Evolutionary conservation across 2,888 invertebrate genomes (phyloP), one percentile per base, ranked within the genome.

Genomic region (Ceramica pisi): DNA sequence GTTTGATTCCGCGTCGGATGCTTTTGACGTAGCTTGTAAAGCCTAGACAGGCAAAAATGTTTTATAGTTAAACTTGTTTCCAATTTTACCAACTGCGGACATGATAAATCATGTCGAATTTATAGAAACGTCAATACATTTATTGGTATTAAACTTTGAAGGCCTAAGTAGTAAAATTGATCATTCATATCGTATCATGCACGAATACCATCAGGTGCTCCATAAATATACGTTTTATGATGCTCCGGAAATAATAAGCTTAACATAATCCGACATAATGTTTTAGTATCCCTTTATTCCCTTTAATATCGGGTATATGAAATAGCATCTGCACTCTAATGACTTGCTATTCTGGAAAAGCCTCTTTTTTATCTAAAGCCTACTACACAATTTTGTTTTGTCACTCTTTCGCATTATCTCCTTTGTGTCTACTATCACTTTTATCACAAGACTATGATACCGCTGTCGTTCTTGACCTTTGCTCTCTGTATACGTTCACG

Each of bases 361-460:
- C 10, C 60, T 21, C 6, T 55, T 65, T 78, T 80, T 73, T 80
- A 79, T 79, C 79, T 77, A 60, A 77, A 80, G 65, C 77, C 59
- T 61, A 16, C 21, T 2, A 51, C 48, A 56, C 44, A 76, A 67
- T 66, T 77, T 72, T 51, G 51, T 67, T 1, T 60, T 53, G 67
- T 51, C 59, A 66, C 35, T 71, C 46, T 76, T 68, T 48, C 23
- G 41, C 19, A 63, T 68, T 68, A 77, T 77, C 35, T 56, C 65
- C 72, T 63, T 63, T 55, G 35, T 77, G 50, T 57, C 23, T 60
- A 21, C 46, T 80, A 76, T 80, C 80, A 59, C 57, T 51, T 65
- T 62, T 65, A 60, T 56, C 48, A 68, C 41, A n/a, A n/a, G 21
- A 51, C 41, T 67, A 10, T 63, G 14, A 55, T 68, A 35, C 63